These are phyloP conservation scores for Drosophila sechellia DNA, from an alignment of 1,140 invertebrate genomes.

Conservation along the genomic window DNA sequence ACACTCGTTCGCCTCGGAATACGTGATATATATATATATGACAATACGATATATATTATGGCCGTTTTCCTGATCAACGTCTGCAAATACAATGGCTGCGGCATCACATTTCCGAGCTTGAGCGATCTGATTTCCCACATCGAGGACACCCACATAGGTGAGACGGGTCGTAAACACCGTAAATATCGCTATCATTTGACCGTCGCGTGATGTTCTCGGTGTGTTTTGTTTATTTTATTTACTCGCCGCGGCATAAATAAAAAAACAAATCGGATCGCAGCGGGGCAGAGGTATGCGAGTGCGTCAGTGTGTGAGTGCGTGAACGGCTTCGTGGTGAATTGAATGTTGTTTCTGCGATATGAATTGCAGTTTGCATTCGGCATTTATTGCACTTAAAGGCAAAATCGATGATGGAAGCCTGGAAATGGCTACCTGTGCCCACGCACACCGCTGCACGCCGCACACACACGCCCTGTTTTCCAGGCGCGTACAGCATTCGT, in stretches of 20 bases:
- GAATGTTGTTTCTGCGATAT: constrained; percentile 55
- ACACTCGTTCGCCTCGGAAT: constrained; percentile 77
- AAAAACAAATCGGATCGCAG: background rate
- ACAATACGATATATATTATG: constrained; percentile 85
- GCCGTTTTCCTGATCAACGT: constrained; percentile 94
- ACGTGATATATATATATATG: constrained; percentile 55
- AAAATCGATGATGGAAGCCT: constrained; percentile 53
- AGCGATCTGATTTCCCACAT: constrained; percentile 93
- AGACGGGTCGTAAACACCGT: constrained; percentile 6
- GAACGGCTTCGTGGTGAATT: constrained; percentile 48
- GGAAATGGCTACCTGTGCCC: constrained; percentile 43
- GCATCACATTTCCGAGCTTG: constrained; percentile 91
- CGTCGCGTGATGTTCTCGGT: constrained; percentile 71
- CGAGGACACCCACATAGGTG: constrained; percentile 94
- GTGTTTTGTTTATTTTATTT: constrained; percentile 82
- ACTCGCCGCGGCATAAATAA: constrained; percentile 45
- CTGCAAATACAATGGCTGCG: constrained; percentile 94
- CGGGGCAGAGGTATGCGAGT: constrained; percentile 11
- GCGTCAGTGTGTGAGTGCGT: constrained; percentile 6
- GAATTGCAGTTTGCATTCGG: constrained; percentile 34
- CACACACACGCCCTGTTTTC: constrained; percentile 42
- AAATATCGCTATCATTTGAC: constrained; percentile 51
- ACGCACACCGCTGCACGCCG: constrained; percentile 11
- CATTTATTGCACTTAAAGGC: constrained; percentile 26
- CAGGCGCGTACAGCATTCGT: constrained; percentile 51